Evolutionary conservation across 2,113 vertebrate genomes (phyloP).

Genomic region (Colistium nudipinnis): DNA sequence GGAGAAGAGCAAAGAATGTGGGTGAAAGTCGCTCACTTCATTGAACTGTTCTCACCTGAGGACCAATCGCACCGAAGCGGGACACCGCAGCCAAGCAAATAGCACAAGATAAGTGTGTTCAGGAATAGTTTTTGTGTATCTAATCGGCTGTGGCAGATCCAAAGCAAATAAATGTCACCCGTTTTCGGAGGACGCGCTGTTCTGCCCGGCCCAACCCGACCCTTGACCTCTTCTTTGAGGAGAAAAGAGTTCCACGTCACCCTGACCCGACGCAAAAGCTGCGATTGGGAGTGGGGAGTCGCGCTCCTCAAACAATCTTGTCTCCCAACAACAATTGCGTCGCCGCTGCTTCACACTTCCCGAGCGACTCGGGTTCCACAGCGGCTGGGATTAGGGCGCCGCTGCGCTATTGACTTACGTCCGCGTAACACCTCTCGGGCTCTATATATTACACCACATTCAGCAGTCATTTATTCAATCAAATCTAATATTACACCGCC

Average conservation of each 20-base stretch:
- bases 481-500: constrained; percentile 81
- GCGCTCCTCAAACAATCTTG: not conserved
- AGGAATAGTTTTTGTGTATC: too few species aligned
- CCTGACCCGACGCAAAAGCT: constrained; percentile 1
- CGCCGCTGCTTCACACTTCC: constrained; percentile 16
- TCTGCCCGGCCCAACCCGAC: not conserved
- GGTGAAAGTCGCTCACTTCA: not conserved
- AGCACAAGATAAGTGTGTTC: too few species aligned
- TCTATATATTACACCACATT: constrained; percentile 78
- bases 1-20: not conserved
- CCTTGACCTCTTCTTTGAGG: constrained; percentile 32
- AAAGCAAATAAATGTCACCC: too few species aligned
- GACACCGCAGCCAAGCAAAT: too few species aligned
- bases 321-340: not conserved
- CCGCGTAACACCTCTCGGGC: constrained; percentile 66
- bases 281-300: constrained; percentile 19
- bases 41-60: too few species aligned
- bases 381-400: constrained; percentile 60
- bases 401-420: constrained; percentile 77
- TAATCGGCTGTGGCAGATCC: too few species aligned
- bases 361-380: constrained; percentile 19
- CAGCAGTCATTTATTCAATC: constrained; percentile 80
- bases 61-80: not conserved
- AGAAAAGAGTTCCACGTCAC: not conserved
- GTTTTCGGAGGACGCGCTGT: too few species aligned